Evolutionary conservation across 1,140 invertebrate genomes (phyloP).

Genomic region (Lepidurus apus): DNA sequence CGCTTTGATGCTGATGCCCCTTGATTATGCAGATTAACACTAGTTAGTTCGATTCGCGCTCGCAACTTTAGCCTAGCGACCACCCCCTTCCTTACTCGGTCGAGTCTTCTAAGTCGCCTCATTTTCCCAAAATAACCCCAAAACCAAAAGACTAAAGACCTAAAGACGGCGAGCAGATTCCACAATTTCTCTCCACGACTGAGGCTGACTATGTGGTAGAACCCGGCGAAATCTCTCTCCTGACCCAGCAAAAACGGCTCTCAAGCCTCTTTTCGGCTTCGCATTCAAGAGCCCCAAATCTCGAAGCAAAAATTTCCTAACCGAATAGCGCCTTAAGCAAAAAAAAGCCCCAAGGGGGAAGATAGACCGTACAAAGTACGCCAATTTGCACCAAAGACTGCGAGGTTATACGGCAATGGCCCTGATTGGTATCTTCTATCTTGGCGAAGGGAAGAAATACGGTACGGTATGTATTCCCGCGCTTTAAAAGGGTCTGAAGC

Average conservation of each 20-base stretch:
- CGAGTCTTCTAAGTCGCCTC: background rate
- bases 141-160: no score
- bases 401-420: background rate
- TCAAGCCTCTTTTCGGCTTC: background rate
- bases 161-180: no score
- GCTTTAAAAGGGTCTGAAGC: no score
- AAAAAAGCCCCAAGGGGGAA: background rate
- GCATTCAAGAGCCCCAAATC: background rate
- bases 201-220: no score
- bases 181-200: no score
- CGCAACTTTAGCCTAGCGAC: background rate
- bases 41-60: background rate
- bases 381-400: background rate
- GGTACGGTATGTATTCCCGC: no score
- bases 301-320: background rate
- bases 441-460: no score
- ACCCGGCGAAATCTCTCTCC: no score
- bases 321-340: background rate
- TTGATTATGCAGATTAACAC: background rate
- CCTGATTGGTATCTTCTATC: background rate
- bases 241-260: background rate
- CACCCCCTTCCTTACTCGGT: background rate
- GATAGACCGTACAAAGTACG: background rate
- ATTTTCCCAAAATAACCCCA: background rate
- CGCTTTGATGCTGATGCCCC: background rate